Base-by-base conservation (phyloP, 2,797 vertebrate genomes). In the Bradypus variegatus region DNA sequence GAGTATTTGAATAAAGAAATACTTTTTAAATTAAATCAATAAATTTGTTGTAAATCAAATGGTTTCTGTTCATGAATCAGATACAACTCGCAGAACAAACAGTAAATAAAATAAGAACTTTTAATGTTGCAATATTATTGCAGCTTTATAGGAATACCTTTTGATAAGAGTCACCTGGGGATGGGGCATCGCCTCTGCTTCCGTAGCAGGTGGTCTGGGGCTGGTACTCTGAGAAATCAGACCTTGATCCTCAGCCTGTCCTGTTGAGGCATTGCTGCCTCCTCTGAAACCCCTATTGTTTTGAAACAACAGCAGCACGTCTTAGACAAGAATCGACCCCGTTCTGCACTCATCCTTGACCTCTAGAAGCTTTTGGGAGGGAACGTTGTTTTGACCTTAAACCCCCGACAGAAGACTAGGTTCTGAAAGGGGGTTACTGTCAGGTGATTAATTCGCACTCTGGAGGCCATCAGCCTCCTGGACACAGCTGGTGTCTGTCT, bases 1-100 rank as follows among this genome's bases (percentile, higher is more conserved):
- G 76, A 91, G n/a, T 77, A 86, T 88, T 91, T 93, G 89, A 79
- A 94, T 89, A 77, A 72, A 55, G 73, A 73, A 69, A 89, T 82
- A 75, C n/a, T 86, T 94, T 81, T 41, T 77, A 60, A 93, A 86
- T 78, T 77, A 86, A 89, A 86, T 78, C 16, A 14, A 90, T 77
- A 79, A 53, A 72, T 88, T 83, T 94, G 86, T 77, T 93, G 41
- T 77, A 53, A 45, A 53, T 83, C 31, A 80, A 90, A 81, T 73
- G 67, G 62, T 88, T 94, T 93, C 33, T n/a, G 64, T 81, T 92
- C 58, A 58, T 64, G 69, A 77, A 78, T 87, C 91, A 84, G 50
- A 88, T 60, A 84, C 16, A 92, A 92, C 21, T 87, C 48, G 38
- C 36, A 93, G 78, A 90, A 87, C 58, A 89, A 90, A 65, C 55